These are phyloP conservation scores for Sebastes oblongus DNA, from an alignment of 2,797 vertebrate genomes.

Conservation along the genomic window DNA sequence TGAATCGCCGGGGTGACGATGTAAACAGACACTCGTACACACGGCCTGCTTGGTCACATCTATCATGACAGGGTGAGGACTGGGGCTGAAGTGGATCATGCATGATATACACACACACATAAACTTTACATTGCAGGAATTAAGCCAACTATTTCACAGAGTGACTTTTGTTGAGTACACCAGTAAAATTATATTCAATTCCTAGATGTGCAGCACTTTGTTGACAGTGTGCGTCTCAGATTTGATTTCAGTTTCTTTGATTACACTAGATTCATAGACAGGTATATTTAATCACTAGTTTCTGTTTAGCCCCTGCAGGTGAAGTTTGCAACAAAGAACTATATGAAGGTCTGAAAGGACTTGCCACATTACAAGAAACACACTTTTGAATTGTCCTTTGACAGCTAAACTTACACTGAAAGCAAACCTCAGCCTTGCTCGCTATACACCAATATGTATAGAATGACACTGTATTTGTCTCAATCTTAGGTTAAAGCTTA, in stretches of 20 bases:
- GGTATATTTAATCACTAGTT: background rate
- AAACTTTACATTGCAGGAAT: background rate
- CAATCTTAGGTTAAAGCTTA: background rate
- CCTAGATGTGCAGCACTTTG: conserved; percentile 5
- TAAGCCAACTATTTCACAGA: background rate
- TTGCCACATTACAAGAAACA: background rate
- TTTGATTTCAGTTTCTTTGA: background rate
- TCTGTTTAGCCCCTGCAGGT: background rate
- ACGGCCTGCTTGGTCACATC: conserved; percentile 35
- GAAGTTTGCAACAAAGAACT: background rate
- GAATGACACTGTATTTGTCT: background rate
- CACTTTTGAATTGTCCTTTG: background rate
- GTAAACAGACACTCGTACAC: conserved; percentile 76
- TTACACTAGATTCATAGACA: background rate
- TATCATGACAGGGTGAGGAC: conserved; percentile 18
- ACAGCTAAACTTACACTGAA: background rate
- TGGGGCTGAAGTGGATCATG: background rate
- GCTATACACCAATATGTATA: background rate
- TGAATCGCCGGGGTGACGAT: conserved; percentile 60
- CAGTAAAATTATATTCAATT: background rate
- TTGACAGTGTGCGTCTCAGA: background rate
- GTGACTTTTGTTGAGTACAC: background rate
- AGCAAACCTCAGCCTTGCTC: background rate
- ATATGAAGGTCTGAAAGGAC: background rate
- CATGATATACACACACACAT: background rate